Base-by-base conservation (phyloP, 2,113 vertebrate genomes). In the Percina caprodes region DNA sequence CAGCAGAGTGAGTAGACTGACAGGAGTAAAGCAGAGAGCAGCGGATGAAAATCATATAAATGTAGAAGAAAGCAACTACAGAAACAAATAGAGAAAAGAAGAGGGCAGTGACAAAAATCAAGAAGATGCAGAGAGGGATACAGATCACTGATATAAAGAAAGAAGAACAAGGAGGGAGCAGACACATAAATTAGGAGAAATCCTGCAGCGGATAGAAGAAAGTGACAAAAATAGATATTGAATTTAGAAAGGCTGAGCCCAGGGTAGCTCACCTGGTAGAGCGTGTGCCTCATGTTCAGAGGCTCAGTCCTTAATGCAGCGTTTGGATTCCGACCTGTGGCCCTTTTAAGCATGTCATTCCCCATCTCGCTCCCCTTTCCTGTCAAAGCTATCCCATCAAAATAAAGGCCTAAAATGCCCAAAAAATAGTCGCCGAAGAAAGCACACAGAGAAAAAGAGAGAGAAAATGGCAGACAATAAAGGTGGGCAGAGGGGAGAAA, bases 131-230 rank as follows among this genome's bases (percentile, higher is more conserved):
- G 45, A 30, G 30, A 58, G 18, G 3, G 60, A 77, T 39, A 60
- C 1, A 18, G 33, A 56, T 24, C 35, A n/a, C 48, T 51, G 24
- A 55, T 62, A 52, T 19, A 1, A 24, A 69, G n/a, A 80, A 14
- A 59, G 10, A 45, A 48, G 51, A 39, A n/a, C 11, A 49, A 3
- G 24, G 19, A 56, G 45, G 12, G 10, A 56, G 33, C 52, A 6
- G 61, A 48, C 3, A 8, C 9, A 2, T 12, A 48, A 24, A 39
- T 70, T 1, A 42, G 30, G 42, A 48, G 18, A 26, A 65, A 48
- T 56, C 23, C 73, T 66, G 51, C 42, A 82, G 52, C 9, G 11
- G 26, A 79, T 2, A 6, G 39, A 65, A 52, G 21, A 61, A 63
- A 33, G 52, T 1, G 5, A 70, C 2, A 65, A 24, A 60, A 13